phyloP scores from a whole-genome alignment of 2,113 vertebrate species.

The Myotis yumanensis region DNA sequence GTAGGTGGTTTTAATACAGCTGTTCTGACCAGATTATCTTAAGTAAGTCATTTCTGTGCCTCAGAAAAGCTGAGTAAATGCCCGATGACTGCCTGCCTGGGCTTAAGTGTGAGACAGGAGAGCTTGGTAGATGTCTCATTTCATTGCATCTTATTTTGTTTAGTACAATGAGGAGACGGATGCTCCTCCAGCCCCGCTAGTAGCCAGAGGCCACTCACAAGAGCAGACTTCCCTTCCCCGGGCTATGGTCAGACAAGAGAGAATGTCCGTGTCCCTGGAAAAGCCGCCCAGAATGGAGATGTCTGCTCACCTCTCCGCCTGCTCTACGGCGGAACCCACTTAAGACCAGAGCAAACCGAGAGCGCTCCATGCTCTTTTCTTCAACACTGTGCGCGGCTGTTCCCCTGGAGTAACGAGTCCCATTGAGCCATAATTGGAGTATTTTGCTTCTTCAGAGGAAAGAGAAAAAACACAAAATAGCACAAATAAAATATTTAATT shows the following conservation, averaged over 20 bases:
- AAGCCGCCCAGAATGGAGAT: not conserved
- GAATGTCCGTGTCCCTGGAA: not conserved
- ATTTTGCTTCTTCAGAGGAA: not conserved
- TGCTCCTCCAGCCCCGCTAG: not conserved
- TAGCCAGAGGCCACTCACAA: not conserved
- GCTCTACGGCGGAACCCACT: not conserved
- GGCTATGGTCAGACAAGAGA: not conserved
- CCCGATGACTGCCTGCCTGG: not conserved
- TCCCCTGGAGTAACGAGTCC: not conserved
- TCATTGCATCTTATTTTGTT: not conserved
- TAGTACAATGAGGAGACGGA: not conserved
- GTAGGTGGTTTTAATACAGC: not conserved
- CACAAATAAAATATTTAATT: slow-evolving; percentile 5
- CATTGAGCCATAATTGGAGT: not conserved
- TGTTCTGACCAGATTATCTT: not conserved
- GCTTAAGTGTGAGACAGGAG: not conserved
- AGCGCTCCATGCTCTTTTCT: not conserved
- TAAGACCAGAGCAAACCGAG: not conserved
- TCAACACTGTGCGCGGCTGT: not conserved
- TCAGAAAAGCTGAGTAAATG: not conserved
- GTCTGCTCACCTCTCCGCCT: not conserved
- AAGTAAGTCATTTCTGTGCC: slow-evolving; percentile 36
- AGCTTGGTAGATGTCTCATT: not conserved
- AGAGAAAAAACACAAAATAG: not conserved
- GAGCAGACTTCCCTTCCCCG: not conserved